Evolutionary conservation across 1,140 invertebrate genomes (phyloP).

Genomic region (Thalassaphorura encarpata): DNA sequence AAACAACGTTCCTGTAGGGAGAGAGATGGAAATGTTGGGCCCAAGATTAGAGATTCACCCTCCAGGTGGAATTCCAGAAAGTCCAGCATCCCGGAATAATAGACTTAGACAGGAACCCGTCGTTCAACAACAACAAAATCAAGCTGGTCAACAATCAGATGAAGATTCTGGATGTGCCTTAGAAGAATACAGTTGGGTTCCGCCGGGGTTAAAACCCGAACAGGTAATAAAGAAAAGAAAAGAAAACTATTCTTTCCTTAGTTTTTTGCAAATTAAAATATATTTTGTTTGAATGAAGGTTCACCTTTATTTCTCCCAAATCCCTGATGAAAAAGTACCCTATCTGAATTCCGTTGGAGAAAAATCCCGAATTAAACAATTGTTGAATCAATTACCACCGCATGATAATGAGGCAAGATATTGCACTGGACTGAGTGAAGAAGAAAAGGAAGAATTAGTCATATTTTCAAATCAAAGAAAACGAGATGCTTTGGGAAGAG

Average conservation of each 20-base stretch:
- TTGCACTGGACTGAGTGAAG: constrained; percentile 77
- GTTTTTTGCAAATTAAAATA: no score
- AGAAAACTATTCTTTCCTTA: no score
- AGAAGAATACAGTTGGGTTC: constrained; percentile 92
- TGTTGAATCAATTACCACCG: constrained; percentile 89
- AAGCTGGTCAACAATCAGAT: constrained; percentile 5
- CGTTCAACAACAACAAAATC: neutral
- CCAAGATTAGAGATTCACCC: no score
- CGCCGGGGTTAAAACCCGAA: constrained; percentile 85
- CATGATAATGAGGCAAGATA: constrained; percentile 88
- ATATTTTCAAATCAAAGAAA: constrained; percentile 88
- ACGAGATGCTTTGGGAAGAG: constrained; percentile 82
- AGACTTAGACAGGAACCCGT: no score
- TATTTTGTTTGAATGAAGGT: no score
- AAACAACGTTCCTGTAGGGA: no score
- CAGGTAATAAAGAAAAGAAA: no score
- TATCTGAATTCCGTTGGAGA: constrained; percentile 94
- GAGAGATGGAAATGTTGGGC: no score
- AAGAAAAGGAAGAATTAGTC: constrained; percentile 81
- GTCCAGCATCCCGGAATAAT: no score
- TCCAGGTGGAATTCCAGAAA: no score
- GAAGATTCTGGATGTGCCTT: constrained; percentile 14
- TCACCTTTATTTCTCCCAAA: constrained; percentile 86
- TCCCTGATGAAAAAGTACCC: constrained; percentile 94
- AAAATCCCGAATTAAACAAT: constrained; percentile 83